Base-by-base conservation (phyloP, 2,113 vertebrate species). In the Scophthalmus maximus region DNA sequence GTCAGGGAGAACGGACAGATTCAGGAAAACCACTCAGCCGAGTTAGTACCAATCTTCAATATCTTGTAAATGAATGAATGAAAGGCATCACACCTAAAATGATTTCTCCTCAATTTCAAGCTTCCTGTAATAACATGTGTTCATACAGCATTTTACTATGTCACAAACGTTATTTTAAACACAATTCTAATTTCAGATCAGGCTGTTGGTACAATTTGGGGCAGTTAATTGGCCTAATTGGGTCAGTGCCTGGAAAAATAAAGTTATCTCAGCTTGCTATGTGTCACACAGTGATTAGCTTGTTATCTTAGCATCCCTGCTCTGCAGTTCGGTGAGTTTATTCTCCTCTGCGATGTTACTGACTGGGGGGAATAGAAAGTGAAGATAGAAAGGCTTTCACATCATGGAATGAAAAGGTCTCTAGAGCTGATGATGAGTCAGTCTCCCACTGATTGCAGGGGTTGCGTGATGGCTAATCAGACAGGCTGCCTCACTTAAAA, bases 401-500 rank as follows among this genome's bases (percentile, higher is more conserved):
- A 30, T 87, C 81, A 84, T 15, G 38, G n/a, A 63, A 62, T 17
- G 17, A 42, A 20, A 23, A 47, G 17, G 53, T 27, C 42, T 20
- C 42, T 36, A 40, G 20, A 42, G 61, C 30, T 59, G 51, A 22
- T 34, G 55, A 69, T 82, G 82, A 89, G 55, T 83, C 68, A 80
- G 56, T 10, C 36, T 10, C 42, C 42, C 30, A 8, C 50, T 65
- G 64, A 62, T 42, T 60, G 25, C 40, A 68, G 50, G 44, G 64
- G 17, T n/a, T 53, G 36, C 49, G 50, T 51, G 58, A 52, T 27
- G 11, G 36, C 29, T 18, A 38, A 81, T 81, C 50, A 70, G 55
- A 68, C 57, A 55, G 25, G 8, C 25, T 15, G 29, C n/a, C 42
- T 69, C 34, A 25, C 23, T 73, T 56, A 68, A 63, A 69, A 51